Conservation (phyloP, 2,888 invertebrate species). For the Sphaerophoria rueppellii region DNA sequence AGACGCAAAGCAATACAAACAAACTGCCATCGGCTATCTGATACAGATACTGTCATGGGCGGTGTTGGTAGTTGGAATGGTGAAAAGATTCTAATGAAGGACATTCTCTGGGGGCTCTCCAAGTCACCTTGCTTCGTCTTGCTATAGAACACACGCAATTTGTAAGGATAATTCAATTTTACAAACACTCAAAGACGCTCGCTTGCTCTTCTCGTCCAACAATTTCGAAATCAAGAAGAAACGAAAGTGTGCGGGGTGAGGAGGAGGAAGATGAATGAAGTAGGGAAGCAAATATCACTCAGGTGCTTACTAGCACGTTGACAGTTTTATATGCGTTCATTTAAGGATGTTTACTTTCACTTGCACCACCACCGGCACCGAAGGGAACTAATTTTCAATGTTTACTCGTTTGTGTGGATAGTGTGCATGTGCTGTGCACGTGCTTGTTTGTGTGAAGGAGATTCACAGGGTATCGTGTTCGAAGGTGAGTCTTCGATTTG, state of each 20-base stretch:
- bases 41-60: constrained; percentile 14
- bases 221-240: neutral
- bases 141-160: constrained; percentile 26
- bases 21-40: constrained; percentile 24
- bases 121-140: constrained; percentile 46
- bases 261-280: neutral
- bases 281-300: constrained; percentile 43
- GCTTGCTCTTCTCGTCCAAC: neutral
- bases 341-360: constrained; percentile 70
- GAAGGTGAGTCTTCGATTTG: no score
- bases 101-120: constrained; percentile 44
- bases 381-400: constrained; percentile 49
- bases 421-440: neutral
- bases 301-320: constrained; percentile 69
- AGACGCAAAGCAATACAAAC: neutral
- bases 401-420: neutral
- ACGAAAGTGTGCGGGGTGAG: neutral
- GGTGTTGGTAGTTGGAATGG: neutral
- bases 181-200: neutral
- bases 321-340: constrained; percentile 66
- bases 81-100: constrained; percentile 45
- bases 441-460: constrained; percentile 1
- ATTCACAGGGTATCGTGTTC: no score
- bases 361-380: constrained; percentile 5
- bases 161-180: constrained; percentile 44